Conservation (phyloP, 1,140 invertebrate species). For the Eulimnadia texana region DNA sequence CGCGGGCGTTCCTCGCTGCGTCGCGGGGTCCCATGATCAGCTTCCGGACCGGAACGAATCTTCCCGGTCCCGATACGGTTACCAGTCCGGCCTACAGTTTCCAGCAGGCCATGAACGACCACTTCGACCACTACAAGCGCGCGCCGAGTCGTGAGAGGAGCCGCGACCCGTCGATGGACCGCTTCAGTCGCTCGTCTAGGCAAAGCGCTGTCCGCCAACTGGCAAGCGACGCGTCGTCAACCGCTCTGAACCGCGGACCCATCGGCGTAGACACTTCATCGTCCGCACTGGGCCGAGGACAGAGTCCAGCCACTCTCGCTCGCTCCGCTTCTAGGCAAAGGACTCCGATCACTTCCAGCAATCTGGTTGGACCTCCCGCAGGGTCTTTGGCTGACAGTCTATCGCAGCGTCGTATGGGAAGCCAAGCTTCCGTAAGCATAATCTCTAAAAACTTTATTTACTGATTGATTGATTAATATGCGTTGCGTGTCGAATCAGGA, state of each 20-base stretch:
- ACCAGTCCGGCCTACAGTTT: conserved; percentile 29
- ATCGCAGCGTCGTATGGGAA: conserved; percentile 9
- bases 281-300: neutral
- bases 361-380: conserved; percentile 32
- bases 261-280: no score
- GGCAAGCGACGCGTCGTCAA: conserved; percentile 34
- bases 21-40: conserved; percentile 12
- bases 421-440: neutral
- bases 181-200: conserved; percentile 35
- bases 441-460: neutral
- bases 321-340: conserved; percentile 24
- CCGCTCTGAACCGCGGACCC: conserved; percentile 39
- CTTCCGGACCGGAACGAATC: conserved; percentile 3
- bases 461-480: neutral
- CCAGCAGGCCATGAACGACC: conserved; percentile 42
- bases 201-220: conserved; percentile 5
- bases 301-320: conserved; percentile 21
- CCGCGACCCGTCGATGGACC: conserved; percentile 70
- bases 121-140: conserved; percentile 84
- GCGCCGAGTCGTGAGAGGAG: conserved; percentile 74
- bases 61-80: neutral
- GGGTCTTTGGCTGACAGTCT: conserved; percentile 26
- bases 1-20: conserved; percentile 17
- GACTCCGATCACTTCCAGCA: conserved; percentile 25
- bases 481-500: no score